Evolutionary conservation across 2,113 vertebrate genomes (phyloP).

Genomic region (Python bivittatus): DNA sequence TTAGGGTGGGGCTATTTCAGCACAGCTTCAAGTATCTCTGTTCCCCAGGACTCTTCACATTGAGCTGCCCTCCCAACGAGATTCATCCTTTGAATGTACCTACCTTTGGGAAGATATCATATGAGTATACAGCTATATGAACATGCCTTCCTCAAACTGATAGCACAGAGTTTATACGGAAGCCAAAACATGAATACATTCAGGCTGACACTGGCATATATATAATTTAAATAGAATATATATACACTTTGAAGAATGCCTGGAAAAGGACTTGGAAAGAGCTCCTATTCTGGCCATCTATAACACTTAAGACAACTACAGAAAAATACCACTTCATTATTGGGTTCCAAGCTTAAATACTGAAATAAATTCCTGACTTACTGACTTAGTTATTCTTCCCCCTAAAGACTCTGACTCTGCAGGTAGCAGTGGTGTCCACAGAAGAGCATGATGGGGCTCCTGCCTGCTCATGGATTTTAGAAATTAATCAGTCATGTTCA

Average conservation of each 20-base stretch:
- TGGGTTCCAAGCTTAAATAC: background rate
- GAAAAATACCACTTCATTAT: background rate
- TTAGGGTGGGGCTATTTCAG: background rate
- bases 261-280: background rate
- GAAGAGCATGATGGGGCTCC: background rate
- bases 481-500: conserved; percentile 18
- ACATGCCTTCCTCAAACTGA: background rate
- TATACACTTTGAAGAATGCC: background rate
- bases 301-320: background rate
- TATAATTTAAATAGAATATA: background rate
- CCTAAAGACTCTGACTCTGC: background rate
- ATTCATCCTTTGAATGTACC: background rate
- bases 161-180: background rate
- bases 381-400: background rate
- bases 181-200: background rate
- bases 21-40: background rate
- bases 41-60: background rate
- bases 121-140: background rate
- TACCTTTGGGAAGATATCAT: background rate
- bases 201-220: background rate
- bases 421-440: background rate
- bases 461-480: background rate
- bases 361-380: background rate
- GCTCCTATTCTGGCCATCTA: background rate
- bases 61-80: background rate